phyloP scores from a whole-genome alignment of 2,113 vertebrate species.

The Rhinoderma darwinii region DNA sequence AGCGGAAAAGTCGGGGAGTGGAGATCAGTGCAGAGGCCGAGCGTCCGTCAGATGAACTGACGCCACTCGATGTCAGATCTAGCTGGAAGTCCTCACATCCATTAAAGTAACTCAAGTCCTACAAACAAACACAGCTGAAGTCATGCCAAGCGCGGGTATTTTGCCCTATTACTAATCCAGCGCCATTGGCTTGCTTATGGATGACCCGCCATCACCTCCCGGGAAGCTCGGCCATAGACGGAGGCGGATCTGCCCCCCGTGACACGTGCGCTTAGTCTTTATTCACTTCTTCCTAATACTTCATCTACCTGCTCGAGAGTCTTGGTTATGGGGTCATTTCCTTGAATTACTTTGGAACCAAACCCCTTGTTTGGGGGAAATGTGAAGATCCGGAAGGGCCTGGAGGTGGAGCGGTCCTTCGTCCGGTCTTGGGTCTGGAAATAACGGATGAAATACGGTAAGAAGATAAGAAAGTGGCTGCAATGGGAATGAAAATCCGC shows the following conservation, averaged over 20 bases:
- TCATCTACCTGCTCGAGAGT: not conserved
- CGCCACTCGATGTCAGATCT: not conserved
- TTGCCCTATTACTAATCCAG: not conserved
- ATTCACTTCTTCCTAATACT: conserved; percentile 17
- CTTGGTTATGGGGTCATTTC: not conserved
- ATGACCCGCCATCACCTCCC: not conserved
- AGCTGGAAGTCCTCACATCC: not conserved
- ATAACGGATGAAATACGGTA: not conserved
- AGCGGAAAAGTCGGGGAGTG: not conserved
- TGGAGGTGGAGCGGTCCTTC: conserved; percentile 11
- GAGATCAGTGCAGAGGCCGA: conserved; percentile 42
- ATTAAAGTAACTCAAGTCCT: not conserved
- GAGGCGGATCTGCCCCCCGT: not conserved
- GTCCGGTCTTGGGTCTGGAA: conserved; percentile 44
- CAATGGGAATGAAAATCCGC: not conserved
- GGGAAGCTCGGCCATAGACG: not conserved
- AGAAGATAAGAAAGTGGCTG: not conserved
- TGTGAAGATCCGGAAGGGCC: conserved; percentile 34
- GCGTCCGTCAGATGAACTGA: not conserved
- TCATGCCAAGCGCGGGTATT: not conserved
- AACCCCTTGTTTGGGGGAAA: conserved; percentile 45
- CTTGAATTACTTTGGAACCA: conserved; percentile 46
- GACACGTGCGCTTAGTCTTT: not conserved
- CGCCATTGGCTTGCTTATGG: not conserved
- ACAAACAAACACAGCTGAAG: conserved; percentile 2